Percentiles rank a stretch among this genome's conserved stretches.
These are phyloP conservation scores for Lottia gigantea DNA, from an alignment of 2,888 invertebrate species.

Conservation along the genomic window DNA sequence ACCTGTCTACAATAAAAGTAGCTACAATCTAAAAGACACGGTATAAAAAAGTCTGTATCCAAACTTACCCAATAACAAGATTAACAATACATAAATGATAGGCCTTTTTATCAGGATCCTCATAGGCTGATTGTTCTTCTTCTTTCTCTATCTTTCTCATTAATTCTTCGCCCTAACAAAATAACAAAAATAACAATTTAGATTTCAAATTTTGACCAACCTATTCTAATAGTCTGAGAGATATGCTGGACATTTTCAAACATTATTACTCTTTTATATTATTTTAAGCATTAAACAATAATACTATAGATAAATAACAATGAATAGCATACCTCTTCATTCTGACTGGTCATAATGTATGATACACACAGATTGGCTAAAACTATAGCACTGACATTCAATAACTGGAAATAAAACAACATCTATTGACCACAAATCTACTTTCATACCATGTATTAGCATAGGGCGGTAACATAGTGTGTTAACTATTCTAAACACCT, in stretches of 20 bases:
- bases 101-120: constrained; percentile 92
- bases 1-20: no score
- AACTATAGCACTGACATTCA: constrained; percentile 96
- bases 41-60: no score
- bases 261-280: no score
- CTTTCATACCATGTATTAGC: background rate
- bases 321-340: constrained; percentile 79
- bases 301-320: no score
- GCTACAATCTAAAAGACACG: no score
- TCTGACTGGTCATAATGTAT: constrained; percentile 98
- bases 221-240: no score
- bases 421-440: background rate
- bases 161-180: constrained; percentile 84
- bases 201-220: background rate
- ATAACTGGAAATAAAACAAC: constrained; percentile 74
- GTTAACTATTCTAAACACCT: no score
- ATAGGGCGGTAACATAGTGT: no score
- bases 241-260: no score
- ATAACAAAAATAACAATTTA: no score
- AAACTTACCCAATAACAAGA: constrained; percentile 87
- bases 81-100: constrained; percentile 98
- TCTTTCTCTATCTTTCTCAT: constrained; percentile 99
- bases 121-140: constrained; percentile 91
- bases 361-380: constrained; percentile 98
- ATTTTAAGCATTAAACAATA: no score